phyloP scores from a whole-genome alignment of 2,113 vertebrate genomes.

The Sardina pilchardus region DNA sequence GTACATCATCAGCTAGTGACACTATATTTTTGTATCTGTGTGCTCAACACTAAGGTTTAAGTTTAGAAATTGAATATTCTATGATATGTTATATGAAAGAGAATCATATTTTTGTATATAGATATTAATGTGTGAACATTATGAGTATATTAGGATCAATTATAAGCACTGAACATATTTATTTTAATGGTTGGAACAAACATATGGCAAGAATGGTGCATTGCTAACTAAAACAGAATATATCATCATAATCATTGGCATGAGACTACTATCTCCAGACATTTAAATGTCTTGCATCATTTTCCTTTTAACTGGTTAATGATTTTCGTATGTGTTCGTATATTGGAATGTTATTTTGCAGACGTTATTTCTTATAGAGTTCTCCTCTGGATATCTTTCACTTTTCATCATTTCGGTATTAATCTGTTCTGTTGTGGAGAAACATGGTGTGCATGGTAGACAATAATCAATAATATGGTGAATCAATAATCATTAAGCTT shows the following conservation, averaged over 20 bases:
- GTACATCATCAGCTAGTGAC: not conserved
- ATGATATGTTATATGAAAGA: not conserved
- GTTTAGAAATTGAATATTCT: not conserved
- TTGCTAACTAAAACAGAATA: not conserved
- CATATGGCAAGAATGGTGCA: not conserved
- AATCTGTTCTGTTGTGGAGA: not conserved
- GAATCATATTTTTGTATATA: constrained; percentile 18
- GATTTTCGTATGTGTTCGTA: not conserved
- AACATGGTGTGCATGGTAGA: not conserved
- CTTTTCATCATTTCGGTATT: not conserved
- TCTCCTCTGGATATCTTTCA: not conserved
- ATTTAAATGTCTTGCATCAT: not conserved
- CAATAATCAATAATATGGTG: not conserved
- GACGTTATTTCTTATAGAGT: not conserved
- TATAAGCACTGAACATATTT: not conserved
- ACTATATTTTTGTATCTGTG: not conserved
- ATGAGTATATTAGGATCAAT: not conserved
- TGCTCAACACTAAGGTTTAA: not conserved
- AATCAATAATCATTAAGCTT: not conserved
- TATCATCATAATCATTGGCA: not conserved
- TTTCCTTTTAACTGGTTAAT: not conserved
- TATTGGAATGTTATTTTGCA: not conserved
- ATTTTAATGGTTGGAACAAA: not conserved
- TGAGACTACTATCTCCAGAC: not conserved
- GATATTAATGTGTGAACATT: not conserved